A percentile compares a stretch with the other conserved stretches of the same genome.
Evolutionary conservation across 2,113 vertebrate genomes (phyloP).

Genomic region (Heterochromis multidens): DNA sequence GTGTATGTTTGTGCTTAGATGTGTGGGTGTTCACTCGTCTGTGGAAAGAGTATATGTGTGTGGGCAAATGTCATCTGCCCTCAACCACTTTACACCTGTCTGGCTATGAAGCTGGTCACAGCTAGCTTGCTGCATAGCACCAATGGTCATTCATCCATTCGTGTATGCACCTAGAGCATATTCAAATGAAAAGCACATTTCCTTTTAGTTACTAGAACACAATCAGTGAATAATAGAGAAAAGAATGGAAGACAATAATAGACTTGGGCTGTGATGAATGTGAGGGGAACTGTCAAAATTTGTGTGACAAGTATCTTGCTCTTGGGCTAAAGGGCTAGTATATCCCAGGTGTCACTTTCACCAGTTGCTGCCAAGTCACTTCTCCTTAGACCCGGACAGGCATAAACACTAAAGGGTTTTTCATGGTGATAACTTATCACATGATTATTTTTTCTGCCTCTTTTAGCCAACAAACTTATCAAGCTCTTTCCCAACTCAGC

Average conservation of each 20-base stretch:
- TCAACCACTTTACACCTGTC: conserved; percentile 15
- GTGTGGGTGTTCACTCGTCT: not conserved
- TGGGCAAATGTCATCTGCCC: not conserved
- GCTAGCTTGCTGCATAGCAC: not conserved
- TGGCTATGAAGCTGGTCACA: not conserved
- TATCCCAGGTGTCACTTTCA: not conserved
- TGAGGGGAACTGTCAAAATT: conserved; percentile 54
- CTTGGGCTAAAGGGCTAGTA: not conserved
- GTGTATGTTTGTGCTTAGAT: not conserved
- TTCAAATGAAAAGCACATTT: conserved; percentile 11
- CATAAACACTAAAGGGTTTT: no score
- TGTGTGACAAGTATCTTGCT: conserved; percentile 28
- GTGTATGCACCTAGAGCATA: not conserved
- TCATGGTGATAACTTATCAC: not conserved
- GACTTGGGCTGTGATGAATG: conserved; percentile 60
- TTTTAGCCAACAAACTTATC: not conserved
- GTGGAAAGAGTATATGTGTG: not conserved
- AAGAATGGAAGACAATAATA: conserved; percentile 43
- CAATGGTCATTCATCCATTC: conserved; percentile 31
- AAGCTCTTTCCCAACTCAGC: no score
- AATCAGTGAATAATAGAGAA: conserved; percentile 49
- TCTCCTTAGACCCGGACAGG: not conserved
- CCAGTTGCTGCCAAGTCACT: not conserved
- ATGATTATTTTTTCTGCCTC: not conserved
- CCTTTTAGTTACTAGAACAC: not conserved